These are phyloP conservation scores for Hemibagrus wyckioides DNA, from an alignment of 2,113 vertebrate species.

Conservation along the genomic window DNA sequence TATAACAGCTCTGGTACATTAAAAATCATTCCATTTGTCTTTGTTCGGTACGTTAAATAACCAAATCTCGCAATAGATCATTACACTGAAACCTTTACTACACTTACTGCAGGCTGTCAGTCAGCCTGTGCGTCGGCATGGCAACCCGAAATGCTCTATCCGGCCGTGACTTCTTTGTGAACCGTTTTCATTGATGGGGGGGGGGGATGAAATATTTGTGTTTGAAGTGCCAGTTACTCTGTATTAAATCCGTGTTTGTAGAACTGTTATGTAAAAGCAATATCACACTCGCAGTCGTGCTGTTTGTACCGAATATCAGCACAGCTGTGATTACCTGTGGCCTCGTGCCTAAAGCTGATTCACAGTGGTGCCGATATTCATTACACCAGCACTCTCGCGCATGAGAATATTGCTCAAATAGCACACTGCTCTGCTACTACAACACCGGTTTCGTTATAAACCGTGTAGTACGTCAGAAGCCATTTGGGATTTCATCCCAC, in stretches of 20 bases:
- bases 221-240: not conserved
- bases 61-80: not conserved
- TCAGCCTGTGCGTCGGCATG: not conserved
- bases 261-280: not conserved
- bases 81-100: not conserved
- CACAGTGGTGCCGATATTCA: not conserved
- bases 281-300: not conserved
- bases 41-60: not conserved
- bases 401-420: not conserved
- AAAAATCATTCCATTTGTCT: not conserved
- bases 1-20: not conserved
- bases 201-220: not conserved
- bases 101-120: not conserved
- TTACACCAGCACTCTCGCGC: not conserved
- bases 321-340: slow-evolving; percentile 11
- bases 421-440: not conserved
- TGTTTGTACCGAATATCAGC: not conserved
- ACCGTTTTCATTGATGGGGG: not conserved
- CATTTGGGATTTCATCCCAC: not conserved
- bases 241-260: not conserved
- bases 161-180: not conserved
- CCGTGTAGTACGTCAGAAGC: not conserved
- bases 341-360: not conserved
- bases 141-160: not conserved
- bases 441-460: not conserved